phyloP scores from a whole-genome alignment of 1,140 invertebrate species.

The Homalodisca vitripennis region DNA sequence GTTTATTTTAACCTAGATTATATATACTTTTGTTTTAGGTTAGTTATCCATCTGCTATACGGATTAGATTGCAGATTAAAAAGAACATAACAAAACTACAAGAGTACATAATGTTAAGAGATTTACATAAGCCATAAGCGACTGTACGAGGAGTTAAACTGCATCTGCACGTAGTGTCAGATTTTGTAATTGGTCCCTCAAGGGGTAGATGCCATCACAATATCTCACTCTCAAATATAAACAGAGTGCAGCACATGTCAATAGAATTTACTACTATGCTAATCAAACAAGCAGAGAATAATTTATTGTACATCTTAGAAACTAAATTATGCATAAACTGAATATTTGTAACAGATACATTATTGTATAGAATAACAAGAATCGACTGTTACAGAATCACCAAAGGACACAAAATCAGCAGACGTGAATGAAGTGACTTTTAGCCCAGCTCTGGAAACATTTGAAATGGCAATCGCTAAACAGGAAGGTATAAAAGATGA shows the following conservation, averaged over 20 bases:
- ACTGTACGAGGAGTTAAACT: too few species aligned
- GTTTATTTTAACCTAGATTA: too few species aligned
- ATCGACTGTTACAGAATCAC: slow-evolving; percentile 52
- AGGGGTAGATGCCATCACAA: background rate
- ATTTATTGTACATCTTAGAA: background rate
- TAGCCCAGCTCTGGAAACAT: slow-evolving; percentile 77
- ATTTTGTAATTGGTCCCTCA: too few species aligned
- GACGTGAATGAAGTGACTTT: slow-evolving; percentile 72
- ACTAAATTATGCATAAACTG: background rate
- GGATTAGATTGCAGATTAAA: too few species aligned
- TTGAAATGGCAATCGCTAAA: slow-evolving; percentile 97
- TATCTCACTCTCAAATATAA: background rate
- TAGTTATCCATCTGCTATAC: too few species aligned
- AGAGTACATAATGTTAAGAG: too few species aligned
- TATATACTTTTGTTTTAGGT: too few species aligned
- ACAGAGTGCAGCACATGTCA: background rate
- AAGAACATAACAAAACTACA: too few species aligned
- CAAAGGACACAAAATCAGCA: slow-evolving; percentile 74
- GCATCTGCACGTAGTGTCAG: too few species aligned
- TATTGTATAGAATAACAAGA: too few species aligned
- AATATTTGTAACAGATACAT: too few species aligned
- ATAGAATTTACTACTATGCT: background rate
- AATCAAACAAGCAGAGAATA: background rate
- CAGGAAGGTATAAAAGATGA: slow-evolving; percentile 86
- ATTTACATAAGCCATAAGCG: too few species aligned